Percentiles rank a stretch among this genome's conserved stretches.
phyloP scores from a whole-genome alignment of 2,797 vertebrate species.

The Pseudochirops cupreus region DNA sequence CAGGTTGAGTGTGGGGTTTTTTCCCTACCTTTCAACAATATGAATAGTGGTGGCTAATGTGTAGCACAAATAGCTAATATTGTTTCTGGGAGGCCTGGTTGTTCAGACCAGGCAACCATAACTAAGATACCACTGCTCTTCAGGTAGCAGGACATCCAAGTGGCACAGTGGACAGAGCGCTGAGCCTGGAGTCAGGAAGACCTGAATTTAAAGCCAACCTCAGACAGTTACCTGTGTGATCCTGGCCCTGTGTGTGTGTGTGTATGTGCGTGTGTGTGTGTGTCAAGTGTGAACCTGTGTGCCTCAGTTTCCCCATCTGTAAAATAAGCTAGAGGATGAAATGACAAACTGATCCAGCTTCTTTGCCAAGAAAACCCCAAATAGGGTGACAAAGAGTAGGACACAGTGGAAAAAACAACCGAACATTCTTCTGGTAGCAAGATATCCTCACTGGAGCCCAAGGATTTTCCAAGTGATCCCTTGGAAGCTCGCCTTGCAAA shows the following conservation, averaged over 20 bases:
- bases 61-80: not conserved
- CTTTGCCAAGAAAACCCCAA: not conserved
- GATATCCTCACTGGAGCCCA: not conserved
- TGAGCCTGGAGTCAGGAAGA: not conserved
- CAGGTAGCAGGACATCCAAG: not conserved
- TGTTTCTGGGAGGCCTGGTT: not conserved
- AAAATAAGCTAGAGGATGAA: no score
- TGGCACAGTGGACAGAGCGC: not conserved
- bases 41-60: not conserved
- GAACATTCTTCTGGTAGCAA: not conserved
- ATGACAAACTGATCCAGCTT: not conserved
- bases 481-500: not conserved
- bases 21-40: not conserved
- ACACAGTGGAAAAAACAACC: no score
- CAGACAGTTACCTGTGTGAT: not conserved
- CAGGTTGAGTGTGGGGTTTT: not conserved
- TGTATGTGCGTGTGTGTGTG: no score
- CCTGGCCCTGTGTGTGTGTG: no score
- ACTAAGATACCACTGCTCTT: not conserved
- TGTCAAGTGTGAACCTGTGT: no score
- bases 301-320: no score
- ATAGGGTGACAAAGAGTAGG: not conserved
- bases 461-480: no score
- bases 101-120: conserved; percentile 3
- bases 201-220: not conserved